Base-by-base conservation (phyloP, 2,888 invertebrate genomes). In the Entomobrya proxima region DNA sequence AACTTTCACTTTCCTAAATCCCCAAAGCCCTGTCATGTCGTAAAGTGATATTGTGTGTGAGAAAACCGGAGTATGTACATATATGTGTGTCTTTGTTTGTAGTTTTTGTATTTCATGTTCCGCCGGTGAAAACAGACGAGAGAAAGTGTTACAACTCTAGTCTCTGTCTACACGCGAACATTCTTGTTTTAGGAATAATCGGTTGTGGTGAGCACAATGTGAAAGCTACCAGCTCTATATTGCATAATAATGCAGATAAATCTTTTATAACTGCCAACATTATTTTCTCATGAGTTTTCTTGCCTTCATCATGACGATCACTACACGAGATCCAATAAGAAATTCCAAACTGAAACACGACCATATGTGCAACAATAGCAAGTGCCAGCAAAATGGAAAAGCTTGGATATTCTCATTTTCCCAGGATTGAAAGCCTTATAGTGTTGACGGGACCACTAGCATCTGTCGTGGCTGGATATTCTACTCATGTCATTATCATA, bases 161-260 rank as follows among this genome's bases (percentile, higher is more conserved):
- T 30, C 3, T 15, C 3, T 7, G 3, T 11, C 30, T 72, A 44
- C 69, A 69, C 69, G 40, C 40, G 44, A 69, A 27, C 24, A 44
- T 69, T 69, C n/a, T 52, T 52, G 6, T 40, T 30, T 67, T 37
- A 24, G 40, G 67, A 24, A 40, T 67, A 67, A 67, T 67, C 67
- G 40, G 67, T 18, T 40, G 67, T 40, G 44, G 72, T 30, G 47
- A 72, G n/a, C 44, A 47, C 44, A 72, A 47, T 47, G 72, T 15
- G 47, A 72, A 72, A 27, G 30, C 27, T 13, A 72, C 44, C 0
- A 47, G 24, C 72, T 72, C 72, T 47, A 47, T n/a, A n/a, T 52
- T 75, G 52, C 75, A 75, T 52, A 75, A 75, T 75, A 75, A 75
- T 52, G 52, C 35, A 72, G 47, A 75, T 52, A 75, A 75, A 75